Percentiles rank a stretch among this genome's conserved stretches.
Conservation (phyloP, 2,113 vertebrate species). For the Microcebus griseorufus region DNA sequence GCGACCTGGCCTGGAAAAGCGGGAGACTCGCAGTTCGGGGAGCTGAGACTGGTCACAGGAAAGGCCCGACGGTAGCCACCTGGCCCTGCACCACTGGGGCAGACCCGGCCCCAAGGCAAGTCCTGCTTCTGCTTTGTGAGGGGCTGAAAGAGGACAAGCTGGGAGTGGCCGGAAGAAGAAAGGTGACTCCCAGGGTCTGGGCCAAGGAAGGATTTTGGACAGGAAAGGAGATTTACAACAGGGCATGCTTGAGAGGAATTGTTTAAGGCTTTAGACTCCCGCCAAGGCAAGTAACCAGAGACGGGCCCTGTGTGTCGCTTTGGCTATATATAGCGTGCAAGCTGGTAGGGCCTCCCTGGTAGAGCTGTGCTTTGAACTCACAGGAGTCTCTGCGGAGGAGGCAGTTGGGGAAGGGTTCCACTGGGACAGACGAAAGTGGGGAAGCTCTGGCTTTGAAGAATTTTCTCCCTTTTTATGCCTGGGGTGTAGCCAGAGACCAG, state of each 20-base stretch:
- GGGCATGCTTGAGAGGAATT: slow-evolving; percentile 37
- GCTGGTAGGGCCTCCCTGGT: slow-evolving; percentile 1
- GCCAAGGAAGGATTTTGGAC: slow-evolving; percentile 45
- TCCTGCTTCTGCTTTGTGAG: background rate
- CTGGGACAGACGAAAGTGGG: slow-evolving; percentile 49
- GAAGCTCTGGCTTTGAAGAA: slow-evolving; percentile 63
- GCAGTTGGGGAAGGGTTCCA: slow-evolving; percentile 35
- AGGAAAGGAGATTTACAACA: slow-evolving; percentile 63
- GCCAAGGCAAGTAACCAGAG: slow-evolving; percentile 26
- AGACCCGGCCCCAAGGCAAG: background rate
- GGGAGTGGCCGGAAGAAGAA: slow-evolving; percentile 54
- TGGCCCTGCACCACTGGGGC: background rate
- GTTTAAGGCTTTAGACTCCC: slow-evolving; percentile 58
- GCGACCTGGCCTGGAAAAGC: background rate
- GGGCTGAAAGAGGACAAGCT: background rate
- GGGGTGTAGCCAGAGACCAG: slow-evolving; percentile 76
- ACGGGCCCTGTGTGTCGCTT: background rate
- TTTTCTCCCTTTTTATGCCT: slow-evolving; percentile 65
- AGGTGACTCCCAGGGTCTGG: slow-evolving; percentile 45
- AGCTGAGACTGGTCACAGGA: background rate
- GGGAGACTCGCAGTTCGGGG: background rate
- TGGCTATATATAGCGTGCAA: slow-evolving; percentile 44
- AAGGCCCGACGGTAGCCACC: background rate
- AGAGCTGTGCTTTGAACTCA: background rate
- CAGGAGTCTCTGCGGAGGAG: background rate